phyloP scores from a whole-genome alignment of 1,140 invertebrate species.

The Drosophila nebulosa region DNA sequence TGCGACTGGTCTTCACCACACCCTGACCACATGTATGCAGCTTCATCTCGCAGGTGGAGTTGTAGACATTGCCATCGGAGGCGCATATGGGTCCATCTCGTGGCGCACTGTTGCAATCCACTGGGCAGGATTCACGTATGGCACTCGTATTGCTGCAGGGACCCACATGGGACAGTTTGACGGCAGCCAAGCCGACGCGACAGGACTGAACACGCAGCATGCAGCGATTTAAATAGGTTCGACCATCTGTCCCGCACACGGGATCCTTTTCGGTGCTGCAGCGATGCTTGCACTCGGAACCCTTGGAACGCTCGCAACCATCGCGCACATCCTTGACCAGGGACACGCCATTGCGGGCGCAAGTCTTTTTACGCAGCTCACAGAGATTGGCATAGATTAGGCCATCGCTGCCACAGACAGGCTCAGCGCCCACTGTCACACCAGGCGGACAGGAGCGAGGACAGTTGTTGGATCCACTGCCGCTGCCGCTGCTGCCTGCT shows the following conservation, averaged over 20 bases:
- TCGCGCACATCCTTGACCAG: slow-evolving; percentile 83
- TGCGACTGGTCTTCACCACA: slow-evolving; percentile 91
- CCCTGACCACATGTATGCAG: slow-evolving; percentile 93
- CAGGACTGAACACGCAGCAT: slow-evolving; percentile 90
- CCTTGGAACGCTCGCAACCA: slow-evolving; percentile 85
- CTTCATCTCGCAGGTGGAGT: slow-evolving; percentile 96
- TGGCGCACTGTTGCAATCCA: slow-evolving; percentile 90
- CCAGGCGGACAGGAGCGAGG: slow-evolving; percentile 89
- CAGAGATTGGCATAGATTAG: slow-evolving; percentile 94
- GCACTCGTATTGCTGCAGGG: slow-evolving; percentile 94
- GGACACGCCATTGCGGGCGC: slow-evolving; percentile 88
- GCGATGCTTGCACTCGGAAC: slow-evolving; percentile 89
- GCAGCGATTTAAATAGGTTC: slow-evolving; percentile 94
- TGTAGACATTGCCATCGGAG: slow-evolving; percentile 95
- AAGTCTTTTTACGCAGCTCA: slow-evolving; percentile 95
- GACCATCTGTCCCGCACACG: slow-evolving; percentile 94
- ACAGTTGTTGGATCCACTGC: slow-evolving; percentile 82
- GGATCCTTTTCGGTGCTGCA: slow-evolving; percentile 91
- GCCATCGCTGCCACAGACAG: slow-evolving; percentile 93
- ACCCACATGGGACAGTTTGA: slow-evolving; percentile 89
- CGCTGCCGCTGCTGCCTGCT: slow-evolving; percentile 45
- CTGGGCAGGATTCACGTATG: slow-evolving; percentile 92
- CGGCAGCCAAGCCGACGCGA: slow-evolving; percentile 83
- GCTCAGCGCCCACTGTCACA: slow-evolving; percentile 85
- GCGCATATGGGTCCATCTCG: slow-evolving; percentile 94